Base-by-base conservation (phyloP, 1,140 invertebrate species). In the Palaemon carinicauda region DNA sequence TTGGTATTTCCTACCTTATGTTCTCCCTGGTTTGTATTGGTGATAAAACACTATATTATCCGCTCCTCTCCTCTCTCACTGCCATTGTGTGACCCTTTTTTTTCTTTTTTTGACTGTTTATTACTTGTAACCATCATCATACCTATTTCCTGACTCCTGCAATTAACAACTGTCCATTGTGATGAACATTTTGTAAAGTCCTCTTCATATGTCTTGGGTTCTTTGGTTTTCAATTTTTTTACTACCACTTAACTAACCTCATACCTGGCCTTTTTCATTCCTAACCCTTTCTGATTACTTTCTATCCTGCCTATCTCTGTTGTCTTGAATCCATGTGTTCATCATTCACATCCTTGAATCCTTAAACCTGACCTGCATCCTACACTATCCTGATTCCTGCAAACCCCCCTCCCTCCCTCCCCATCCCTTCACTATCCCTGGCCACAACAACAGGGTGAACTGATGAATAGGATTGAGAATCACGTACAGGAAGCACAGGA, bases 381-480 rank as follows among this genome's bases (percentile, higher is more conserved):
- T 77, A 29, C 82, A 69, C 24, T 41, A 60, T 78, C 82, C 82
- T 41, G 31, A 27, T 24, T 41, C 29, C 81, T 19, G 7, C 71
- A 29, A 53, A 75, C 73, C 50, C 51, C 29, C 17, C 27, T 17
- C 15, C 17, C 17, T 56, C 80, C 50, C 82, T 21, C n/a, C n/a
- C 51, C 29, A 19, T 31, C 24, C 15, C 17, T n/a, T 56, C 80
- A 51, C 82, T 21, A 51, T 69, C 51, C 69, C 80, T 54, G 75
- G 81, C 82, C 83, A 79, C 75, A 87, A 87, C 75, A 53, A 84
- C 89, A 94, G 94, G 94, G 94, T 80, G 94, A 94, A 91, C 94
- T 94, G 94, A 94, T 94, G 85, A 94, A 94, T 91, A 91, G 94
- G 90, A 94, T 94, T 89, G 94, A 94, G 91, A 94, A 94, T 91